These are phyloP conservation scores for Agrochola lota DNA, from an alignment of 2,888 invertebrate genomes.

Conservation along the genomic window DNA sequence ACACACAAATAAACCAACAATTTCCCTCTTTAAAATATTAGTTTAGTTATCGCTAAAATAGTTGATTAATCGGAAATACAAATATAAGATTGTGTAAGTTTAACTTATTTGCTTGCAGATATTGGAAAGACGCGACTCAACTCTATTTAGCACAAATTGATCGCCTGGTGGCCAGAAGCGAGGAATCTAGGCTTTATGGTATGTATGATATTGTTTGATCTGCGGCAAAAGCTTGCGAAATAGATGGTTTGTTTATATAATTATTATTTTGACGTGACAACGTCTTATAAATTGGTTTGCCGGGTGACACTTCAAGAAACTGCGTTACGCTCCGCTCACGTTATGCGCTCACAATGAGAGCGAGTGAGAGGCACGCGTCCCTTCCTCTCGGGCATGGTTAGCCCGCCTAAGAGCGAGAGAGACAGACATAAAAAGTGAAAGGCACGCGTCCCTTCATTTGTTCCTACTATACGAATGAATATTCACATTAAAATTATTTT, in stretches of 20 bases:
- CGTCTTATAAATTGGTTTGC: too few species aligned
- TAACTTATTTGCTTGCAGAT: conserved; percentile 76
- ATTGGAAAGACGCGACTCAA: conserved; percentile 90
- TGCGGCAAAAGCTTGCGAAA: background rate
- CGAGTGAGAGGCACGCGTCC: too few species aligned
- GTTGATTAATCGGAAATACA: background rate
- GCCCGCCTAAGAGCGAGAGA: too few species aligned
- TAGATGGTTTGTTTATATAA: background rate
- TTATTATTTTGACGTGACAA: too few species aligned
- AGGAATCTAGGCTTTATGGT: conserved; percentile 82
- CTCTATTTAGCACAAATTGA: conserved; percentile 90
- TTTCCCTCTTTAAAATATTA: background rate
- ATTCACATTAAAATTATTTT: too few species aligned
- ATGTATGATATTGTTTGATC: conserved; percentile 45
- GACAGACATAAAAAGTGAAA: too few species aligned
- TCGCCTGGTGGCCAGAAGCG: conserved; percentile 81
- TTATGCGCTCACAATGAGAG: too few species aligned
- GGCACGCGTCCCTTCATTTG: too few species aligned
- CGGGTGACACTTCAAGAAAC: too few species aligned
- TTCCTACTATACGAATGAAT: too few species aligned
- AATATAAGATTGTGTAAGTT: background rate
- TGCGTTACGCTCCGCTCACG: too few species aligned
- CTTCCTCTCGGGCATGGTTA: too few species aligned
- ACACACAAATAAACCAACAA: background rate
- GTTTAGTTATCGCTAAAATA: background rate